These are phyloP conservation scores for Prunella fulvescens DNA, from an alignment of 2,113 vertebrate species.

Conservation along the genomic window DNA sequence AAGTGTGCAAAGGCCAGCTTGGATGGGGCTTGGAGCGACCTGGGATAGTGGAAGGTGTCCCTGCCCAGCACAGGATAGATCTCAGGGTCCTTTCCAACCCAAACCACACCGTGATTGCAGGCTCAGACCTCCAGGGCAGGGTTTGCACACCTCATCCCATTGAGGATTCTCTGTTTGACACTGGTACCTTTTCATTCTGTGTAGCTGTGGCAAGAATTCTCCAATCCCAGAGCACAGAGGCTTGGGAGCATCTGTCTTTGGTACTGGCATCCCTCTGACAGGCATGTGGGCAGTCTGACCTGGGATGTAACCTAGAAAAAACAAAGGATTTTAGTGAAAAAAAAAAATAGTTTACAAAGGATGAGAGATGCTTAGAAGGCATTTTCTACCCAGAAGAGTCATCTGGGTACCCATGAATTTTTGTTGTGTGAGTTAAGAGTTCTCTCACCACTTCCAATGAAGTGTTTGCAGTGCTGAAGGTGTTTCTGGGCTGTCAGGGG, in stretches of 20 bases:
- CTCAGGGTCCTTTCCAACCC: background rate
- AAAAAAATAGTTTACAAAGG: background rate
- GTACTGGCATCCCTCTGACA: background rate
- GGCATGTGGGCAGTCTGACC: background rate
- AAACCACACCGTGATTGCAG: background rate
- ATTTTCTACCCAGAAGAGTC: background rate
- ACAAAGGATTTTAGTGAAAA: background rate
- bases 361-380: background rate
- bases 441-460: fast-evolving
- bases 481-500: background rate
- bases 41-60: background rate
- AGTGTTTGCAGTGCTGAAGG: background rate
- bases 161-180: background rate
- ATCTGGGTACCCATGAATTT: fast-evolving
- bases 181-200: background rate
- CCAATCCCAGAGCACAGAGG: fast-evolving
- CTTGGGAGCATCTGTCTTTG: background rate
- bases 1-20: background rate
- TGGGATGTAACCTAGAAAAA: background rate
- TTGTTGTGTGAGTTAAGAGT: background rate
- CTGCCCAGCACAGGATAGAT: background rate
- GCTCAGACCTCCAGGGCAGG: background rate
- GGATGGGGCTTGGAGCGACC: background rate
- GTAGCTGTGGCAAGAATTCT: background rate
- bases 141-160: background rate